Conservation (phyloP, 2,888 invertebrate species). For the Conomelus anceps region DNA sequence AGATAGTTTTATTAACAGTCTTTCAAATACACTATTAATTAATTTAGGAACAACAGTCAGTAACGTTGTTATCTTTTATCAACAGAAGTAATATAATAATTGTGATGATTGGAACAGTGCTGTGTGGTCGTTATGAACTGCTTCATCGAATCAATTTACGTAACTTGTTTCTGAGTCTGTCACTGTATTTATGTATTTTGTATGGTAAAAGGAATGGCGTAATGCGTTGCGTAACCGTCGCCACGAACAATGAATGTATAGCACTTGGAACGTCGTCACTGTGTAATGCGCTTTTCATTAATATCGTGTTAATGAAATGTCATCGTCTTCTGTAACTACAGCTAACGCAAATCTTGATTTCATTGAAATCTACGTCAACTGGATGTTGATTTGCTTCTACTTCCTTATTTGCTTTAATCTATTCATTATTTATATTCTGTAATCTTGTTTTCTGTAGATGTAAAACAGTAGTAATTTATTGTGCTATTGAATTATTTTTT, state of each 20-base stretch:
- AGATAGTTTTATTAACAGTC: too few relatives aligned
- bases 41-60: neutral
- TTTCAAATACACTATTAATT: too few relatives aligned
- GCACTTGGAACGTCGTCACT: neutral
- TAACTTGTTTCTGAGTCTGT: neutral
- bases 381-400: neutral
- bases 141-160: neutral
- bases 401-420: neutral
- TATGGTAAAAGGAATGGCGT: neutral
- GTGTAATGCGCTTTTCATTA: neutral
- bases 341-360: neutral
- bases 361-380: neutral
- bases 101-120: neutral
- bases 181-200: neutral
- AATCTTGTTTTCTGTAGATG: too few relatives aligned
- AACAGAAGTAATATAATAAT: neutral
- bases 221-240: neutral
- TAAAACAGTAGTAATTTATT: too few relatives aligned
- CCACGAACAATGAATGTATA: neutral
- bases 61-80: neutral
- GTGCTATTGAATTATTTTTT: too few relatives aligned
- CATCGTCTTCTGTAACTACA: neutral
- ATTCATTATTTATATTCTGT: neutral
- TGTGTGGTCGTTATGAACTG: neutral
- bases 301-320: neutral